A percentile compares a stretch with the other conserved stretches of the same genome.
These are phyloP conservation scores for Moxostoma hubbsi DNA, from an alignment of 2,797 vertebrate species.

Conservation along the genomic window DNA sequence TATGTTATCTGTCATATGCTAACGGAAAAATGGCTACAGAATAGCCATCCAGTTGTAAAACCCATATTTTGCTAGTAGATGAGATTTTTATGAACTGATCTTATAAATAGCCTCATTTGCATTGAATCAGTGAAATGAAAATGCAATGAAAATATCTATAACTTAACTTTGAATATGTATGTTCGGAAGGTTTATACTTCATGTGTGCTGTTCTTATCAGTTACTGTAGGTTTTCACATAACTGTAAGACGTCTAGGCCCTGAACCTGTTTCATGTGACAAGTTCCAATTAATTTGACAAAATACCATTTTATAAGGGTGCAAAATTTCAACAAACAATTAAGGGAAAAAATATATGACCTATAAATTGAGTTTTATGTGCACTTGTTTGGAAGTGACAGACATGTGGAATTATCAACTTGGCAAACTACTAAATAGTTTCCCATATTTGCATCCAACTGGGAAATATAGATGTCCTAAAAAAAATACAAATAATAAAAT, in stretches of 20 bases:
- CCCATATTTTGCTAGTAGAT: slow-evolving; percentile 4
- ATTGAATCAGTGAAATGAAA: neutral
- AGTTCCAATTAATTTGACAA: neutral
- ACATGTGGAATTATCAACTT: slow-evolving; percentile 17
- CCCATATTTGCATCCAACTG: slow-evolving; percentile 10
- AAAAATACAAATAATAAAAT: neutral
- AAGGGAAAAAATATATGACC: neutral
- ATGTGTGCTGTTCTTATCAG: neutral
- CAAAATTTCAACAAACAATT: slow-evolving; percentile 6
- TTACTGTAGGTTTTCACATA: too few relatives aligned
- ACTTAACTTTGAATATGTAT: neutral
- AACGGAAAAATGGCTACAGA: neutral
- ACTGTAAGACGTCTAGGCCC: neutral
- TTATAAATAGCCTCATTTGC: neutral
- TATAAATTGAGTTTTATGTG: neutral
- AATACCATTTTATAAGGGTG: neutral
- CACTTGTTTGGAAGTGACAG: neutral
- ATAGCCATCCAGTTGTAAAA: neutral
- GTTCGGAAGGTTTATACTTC: neutral
- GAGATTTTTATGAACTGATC: neutral
- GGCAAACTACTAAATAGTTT: neutral
- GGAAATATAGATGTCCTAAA: neutral
- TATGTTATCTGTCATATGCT: neutral
- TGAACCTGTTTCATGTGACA: neutral
- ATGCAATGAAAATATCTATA: slow-evolving; percentile 4